Base-by-base conservation (phyloP, 2,797 vertebrate genomes). In the Lophius americanus region DNA sequence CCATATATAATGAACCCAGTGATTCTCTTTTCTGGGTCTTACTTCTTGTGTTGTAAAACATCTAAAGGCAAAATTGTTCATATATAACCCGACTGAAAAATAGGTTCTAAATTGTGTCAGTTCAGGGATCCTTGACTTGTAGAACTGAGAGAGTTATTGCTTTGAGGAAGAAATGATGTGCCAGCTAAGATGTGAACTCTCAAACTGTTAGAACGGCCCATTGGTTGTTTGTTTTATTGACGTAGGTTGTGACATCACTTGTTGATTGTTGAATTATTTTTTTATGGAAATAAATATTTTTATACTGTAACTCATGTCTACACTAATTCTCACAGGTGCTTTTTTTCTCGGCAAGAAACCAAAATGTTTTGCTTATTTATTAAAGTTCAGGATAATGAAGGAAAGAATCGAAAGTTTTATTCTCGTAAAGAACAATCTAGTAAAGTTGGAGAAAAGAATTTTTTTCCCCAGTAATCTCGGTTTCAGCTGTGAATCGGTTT, bases 241-340 rank as follows among this genome's bases (percentile, higher is more conserved):
- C 7, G 38, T 44, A 61, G 57, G 13, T 3, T 60, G 32, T 60
- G 5, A 54, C 43, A 33, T 12, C 0, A 10, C 54, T 43, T 54
- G 35, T 65, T 51, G 0, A 11, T n/a, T 64, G 13, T 49, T 60
- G 2, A 14, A 48, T 60, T 36, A 23, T 23, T 1, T 3, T 56
- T 72, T 57, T 64, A 52, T 60, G 32, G 50, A 75, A 77, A 74
- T 69, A 78, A 71, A 78, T 59, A 41, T 54, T 55, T 70, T 23
- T 57, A 46, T 54, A 36, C 36, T 33, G 23, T 23, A 7, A 38
- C 37, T 42, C 11, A 4, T 36, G 4, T 66, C 12, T 47, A 2
- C 8, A 0, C n/a, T 48, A 13, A 51, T 37, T 61, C 5, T 7
- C 35, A 14, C 2, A 6, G n/a, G 53, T 35, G 5, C 6, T 53